Evolutionary conservation across 2,888 invertebrate genomes (phyloP), one percentile per base, ranked within the genome.

Genomic region (Platynereis dumerilii): DNA sequence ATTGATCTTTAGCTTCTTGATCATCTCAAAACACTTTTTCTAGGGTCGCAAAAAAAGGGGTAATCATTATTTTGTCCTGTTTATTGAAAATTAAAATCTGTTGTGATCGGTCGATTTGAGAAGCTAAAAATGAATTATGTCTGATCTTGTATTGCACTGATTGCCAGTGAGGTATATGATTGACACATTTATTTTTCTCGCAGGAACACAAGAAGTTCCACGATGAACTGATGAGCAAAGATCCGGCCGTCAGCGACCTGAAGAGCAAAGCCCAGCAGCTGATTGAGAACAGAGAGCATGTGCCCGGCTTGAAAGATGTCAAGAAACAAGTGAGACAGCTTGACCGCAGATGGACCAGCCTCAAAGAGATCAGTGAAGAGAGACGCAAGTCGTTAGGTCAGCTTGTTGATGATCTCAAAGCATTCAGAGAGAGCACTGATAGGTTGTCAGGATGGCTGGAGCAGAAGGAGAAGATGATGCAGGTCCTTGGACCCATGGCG

Each of bases 401-500:
- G n/a, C 70, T 81, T 55, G 78, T 93, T 83, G 92, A 94, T 78
- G 92, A 94, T 79, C 89, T 95, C 81, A 92, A 93, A 76, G 93
- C 94, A 83, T 94, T 97, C 88, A 90, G 92, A 75, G 96, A 96
- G 79, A 92, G 92, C 0, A 91, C 93, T 80, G 92, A 91, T 79
- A 91, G 78, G 72, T 87, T 97, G 64, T 88, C 90, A 7, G 90
- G 90, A 64, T 98, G 97, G 96, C 87, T 97, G 54, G 88, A 88
- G 29, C 92, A 94, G 72, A 98, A 98, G 85, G 96, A 96, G 78
- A 91, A 94, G 75, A 96, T 98, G 96, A 87, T 98, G 85, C 90
- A 92, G 0, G 96, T 96, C 0, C 87, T 98, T 0, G 97, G 97
- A 22, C 96, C 96, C 0, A 95, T 98, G 77, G 95, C 96, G 0